Percentiles rank a stretch among this genome's conserved stretches.
These are phyloP conservation scores for Drosophila novamexicana DNA, from an alignment of 1,140 invertebrate species.

Conservation along the genomic window DNA sequence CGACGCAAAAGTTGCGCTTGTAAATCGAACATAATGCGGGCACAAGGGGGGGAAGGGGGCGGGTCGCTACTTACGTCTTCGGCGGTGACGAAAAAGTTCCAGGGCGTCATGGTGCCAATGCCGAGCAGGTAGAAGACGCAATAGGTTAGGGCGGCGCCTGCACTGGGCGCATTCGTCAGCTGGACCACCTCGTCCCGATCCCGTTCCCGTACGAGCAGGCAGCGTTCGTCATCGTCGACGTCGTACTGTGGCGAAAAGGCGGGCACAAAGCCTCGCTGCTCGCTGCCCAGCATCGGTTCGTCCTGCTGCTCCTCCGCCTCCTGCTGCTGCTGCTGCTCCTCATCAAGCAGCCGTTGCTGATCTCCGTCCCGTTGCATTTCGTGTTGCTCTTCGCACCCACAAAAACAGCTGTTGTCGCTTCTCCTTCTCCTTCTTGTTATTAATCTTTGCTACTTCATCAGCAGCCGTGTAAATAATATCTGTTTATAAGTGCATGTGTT, in stretches of 20 bases:
- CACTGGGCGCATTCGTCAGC: slow-evolving; percentile 85
- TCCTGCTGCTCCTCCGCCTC: slow-evolving; percentile 38
- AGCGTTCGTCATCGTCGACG: slow-evolving; percentile 36
- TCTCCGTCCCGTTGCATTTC: slow-evolving; percentile 21
- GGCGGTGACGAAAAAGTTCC: slow-evolving; percentile 98
- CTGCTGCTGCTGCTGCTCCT: slow-evolving; percentile 3
- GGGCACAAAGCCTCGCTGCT: slow-evolving; percentile 51
- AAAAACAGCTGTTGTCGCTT: slow-evolving; percentile 24
- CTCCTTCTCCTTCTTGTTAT: not conserved
- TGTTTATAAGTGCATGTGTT: not conserved
- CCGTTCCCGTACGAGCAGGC: slow-evolving; percentile 31
- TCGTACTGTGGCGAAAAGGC: slow-evolving; percentile 49
- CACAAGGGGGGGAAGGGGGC: slow-evolving; percentile 25
- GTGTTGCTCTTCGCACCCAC: not conserved
- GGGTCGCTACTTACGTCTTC: slow-evolving; percentile 91
- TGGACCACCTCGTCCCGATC: slow-evolving; percentile 61
- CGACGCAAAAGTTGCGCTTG: slow-evolving; percentile 26
- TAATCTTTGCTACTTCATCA: slow-evolving; percentile 19
- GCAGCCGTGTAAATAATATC: slow-evolving; percentile 1
- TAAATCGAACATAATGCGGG: slow-evolving; percentile 23
- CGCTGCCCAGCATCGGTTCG: slow-evolving; percentile 33
- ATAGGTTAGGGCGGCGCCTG: slow-evolving; percentile 89
- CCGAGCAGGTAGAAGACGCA: slow-evolving; percentile 95
- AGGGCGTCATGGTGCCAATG: slow-evolving; percentile 94
- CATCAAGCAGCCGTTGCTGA: slow-evolving; percentile 14